These are phyloP conservation scores for Masticophis lateralis DNA, from an alignment of 2,797 vertebrate genomes.

Conservation along the genomic window DNA sequence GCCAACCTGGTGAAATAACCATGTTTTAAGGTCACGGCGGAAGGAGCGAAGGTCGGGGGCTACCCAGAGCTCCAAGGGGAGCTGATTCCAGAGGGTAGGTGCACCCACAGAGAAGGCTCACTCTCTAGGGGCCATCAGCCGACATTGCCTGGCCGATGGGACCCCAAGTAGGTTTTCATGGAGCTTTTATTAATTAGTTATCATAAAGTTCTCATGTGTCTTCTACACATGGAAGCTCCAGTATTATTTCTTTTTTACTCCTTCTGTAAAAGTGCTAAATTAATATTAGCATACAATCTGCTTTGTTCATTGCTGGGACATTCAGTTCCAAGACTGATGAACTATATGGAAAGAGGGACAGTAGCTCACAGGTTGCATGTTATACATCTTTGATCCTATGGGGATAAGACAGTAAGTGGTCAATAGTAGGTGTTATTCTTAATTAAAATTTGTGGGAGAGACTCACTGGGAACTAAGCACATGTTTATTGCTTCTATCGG, in stretches of 20 bases:
- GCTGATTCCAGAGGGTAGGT: too few relatives aligned
- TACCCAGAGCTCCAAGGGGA: too few relatives aligned
- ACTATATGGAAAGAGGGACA: constrained; percentile 23
- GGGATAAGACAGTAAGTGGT: neutral
- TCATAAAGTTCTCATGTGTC: neutral
- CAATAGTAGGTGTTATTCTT: neutral
- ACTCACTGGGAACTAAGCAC: constrained; percentile 14
- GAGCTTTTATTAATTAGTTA: neutral
- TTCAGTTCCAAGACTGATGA: neutral
- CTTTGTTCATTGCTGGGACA: neutral
- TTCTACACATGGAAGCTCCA: neutral
- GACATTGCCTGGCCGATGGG: too few relatives aligned
- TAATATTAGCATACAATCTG: neutral
- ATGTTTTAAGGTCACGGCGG: too few relatives aligned
- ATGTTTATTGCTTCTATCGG: constrained; percentile 10
- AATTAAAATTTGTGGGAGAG: constrained; percentile 27
- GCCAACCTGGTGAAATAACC: too few relatives aligned
- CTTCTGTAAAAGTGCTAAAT: neutral
- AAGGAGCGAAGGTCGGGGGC: too few relatives aligned
- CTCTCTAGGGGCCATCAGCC: too few relatives aligned
- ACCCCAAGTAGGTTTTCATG: neutral
- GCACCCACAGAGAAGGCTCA: too few relatives aligned
- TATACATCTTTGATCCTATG: neutral
- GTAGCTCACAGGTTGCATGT: accelerated
- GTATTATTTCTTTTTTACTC: neutral